phyloP scores from a whole-genome alignment of 2,113 vertebrate species.

The Syngnathus typhle region DNA sequence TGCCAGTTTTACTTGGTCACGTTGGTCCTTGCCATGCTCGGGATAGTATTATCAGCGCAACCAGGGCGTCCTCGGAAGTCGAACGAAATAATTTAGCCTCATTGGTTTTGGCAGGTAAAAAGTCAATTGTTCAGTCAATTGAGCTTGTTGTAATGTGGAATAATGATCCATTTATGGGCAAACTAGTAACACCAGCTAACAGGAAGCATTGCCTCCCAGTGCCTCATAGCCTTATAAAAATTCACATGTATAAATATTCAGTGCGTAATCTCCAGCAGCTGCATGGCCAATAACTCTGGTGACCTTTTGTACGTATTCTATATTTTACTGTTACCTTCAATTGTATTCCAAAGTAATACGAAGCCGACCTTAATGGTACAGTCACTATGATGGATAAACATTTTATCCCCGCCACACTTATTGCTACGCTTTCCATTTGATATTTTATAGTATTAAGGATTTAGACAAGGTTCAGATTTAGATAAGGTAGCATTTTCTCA shows the following conservation, averaged over 20 bases:
- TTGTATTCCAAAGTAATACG: constrained; percentile 47
- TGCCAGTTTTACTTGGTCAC: constrained; percentile 7
- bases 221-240: constrained; percentile 68
- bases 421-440: constrained; percentile 58
- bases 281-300: constrained; percentile 57
- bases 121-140: constrained; percentile 62
- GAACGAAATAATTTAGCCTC: constrained; percentile 39
- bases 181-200: constrained; percentile 52
- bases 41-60: constrained; percentile 20
- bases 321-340: constrained; percentile 47
- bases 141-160: constrained; percentile 46
- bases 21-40: constrained; percentile 15
- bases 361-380: constrained; percentile 34
- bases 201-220: constrained; percentile 63
- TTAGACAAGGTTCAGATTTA: constrained; percentile 23
- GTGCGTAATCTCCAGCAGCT: constrained; percentile 51
- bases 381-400: constrained; percentile 34
- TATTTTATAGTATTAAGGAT: constrained; percentile 6
- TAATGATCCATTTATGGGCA: constrained; percentile 54
- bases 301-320: constrained; percentile 55
- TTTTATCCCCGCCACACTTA: constrained; percentile 50
- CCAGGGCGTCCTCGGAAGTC: constrained; percentile 34
- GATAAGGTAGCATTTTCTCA: constrained; percentile 47
- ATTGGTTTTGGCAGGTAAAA: constrained; percentile 56
- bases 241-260: constrained; percentile 66